Evolutionary conservation across 2,113 vertebrate genomes (phyloP).

Genomic region (Aptenodytes patagonicus): DNA sequence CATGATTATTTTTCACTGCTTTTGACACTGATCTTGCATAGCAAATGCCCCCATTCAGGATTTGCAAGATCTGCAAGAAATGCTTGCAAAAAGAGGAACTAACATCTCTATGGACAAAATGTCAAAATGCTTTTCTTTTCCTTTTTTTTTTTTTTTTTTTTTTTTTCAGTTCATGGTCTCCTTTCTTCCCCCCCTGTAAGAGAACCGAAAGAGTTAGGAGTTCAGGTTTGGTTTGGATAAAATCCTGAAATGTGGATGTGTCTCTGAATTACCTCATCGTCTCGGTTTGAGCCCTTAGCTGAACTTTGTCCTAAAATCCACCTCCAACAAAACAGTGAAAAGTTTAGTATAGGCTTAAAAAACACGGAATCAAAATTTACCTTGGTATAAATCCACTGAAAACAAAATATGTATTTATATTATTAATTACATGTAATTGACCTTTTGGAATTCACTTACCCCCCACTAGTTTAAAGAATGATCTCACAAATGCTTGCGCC

Average conservation of each 20-base stretch:
- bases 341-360: neutral
- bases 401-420: neutral
- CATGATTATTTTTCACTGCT: neutral
- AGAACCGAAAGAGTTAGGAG: neutral
- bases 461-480: neutral
- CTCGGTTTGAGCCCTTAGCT: conserved; percentile 32
- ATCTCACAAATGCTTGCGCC: neutral
- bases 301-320: conserved; percentile 35
- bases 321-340: neutral
- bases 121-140: neutral
- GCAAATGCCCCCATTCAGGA: neutral
- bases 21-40: neutral
- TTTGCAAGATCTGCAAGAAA: neutral
- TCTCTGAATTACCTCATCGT: conserved; percentile 45
- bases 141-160: accelerated
- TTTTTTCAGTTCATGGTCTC: neutral
- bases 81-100: neutral
- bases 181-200: neutral
- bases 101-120: neutral
- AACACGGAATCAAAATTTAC: neutral
- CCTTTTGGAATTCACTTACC: neutral
- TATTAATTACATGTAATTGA: neutral
- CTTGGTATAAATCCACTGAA: neutral
- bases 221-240: conserved; percentile 52
- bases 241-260: conserved; percentile 29